These are phyloP conservation scores for Neopipo cinnamomea DNA, from an alignment of 2,113 vertebrate species.

Conservation along the genomic window DNA sequence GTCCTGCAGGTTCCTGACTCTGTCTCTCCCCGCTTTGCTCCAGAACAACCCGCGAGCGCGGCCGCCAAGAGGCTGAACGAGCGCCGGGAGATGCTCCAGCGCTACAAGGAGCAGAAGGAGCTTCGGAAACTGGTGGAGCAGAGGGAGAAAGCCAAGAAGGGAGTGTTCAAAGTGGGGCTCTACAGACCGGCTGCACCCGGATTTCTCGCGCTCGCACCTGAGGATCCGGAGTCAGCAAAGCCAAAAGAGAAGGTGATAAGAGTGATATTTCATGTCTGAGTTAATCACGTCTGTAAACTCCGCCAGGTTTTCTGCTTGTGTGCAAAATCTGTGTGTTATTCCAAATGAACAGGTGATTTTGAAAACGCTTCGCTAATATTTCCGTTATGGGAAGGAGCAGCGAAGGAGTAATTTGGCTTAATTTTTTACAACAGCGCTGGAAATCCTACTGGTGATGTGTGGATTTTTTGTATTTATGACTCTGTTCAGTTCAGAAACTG, in stretches of 20 bases:
- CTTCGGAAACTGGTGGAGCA: constrained; percentile 85
- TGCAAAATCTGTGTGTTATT: not conserved
- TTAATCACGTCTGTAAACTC: fast-evolving
- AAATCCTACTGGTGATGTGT: not conserved
- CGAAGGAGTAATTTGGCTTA: not conserved
- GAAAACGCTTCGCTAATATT: not conserved
- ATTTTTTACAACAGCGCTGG: not conserved
- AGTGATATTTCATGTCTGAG: not conserved
- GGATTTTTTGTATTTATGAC: not conserved
- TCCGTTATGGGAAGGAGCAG: not conserved
- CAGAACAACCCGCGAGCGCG: not conserved
- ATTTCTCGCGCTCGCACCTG: constrained; percentile 19
- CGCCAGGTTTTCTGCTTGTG: not conserved
- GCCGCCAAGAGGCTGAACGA: constrained; percentile 64
- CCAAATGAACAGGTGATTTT: not conserved
- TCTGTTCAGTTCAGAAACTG: not conserved
- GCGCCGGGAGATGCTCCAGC: constrained; percentile 82
- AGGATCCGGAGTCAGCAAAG: constrained; percentile 42
- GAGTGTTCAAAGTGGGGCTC: constrained; percentile 85
- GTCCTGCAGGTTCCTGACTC: not conserved
- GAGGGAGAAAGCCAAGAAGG: constrained; percentile 80
- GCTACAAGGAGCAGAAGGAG: constrained; percentile 88
- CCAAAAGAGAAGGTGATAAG: constrained; percentile 73
- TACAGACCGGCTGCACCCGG: constrained; percentile 75
- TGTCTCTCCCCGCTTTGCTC: not conserved